Conservation (phyloP, 2,797 vertebrate genomes). For the Oryzias sinensis region DNA sequence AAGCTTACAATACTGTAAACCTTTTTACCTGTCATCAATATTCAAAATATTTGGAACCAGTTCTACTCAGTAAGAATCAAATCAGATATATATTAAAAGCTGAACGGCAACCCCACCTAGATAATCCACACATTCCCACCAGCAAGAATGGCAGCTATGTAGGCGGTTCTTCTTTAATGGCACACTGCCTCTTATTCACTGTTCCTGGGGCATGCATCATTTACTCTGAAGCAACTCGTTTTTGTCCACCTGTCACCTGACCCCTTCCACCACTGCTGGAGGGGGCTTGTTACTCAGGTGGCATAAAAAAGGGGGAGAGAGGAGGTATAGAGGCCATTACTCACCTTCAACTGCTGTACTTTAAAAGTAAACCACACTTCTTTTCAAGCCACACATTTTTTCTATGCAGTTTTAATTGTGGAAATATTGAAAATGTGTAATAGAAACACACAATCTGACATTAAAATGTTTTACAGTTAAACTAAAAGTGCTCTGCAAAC, state of each 20-base stretch:
- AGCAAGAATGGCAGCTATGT: constrained; percentile 72
- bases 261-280: constrained; percentile 58
- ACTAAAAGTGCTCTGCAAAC: too few species aligned
- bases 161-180: constrained; percentile 63
- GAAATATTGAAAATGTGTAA: too few species aligned
- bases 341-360: constrained; percentile 39
- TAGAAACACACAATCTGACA: too few species aligned
- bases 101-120: constrained; percentile 40
- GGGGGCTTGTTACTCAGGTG: constrained; percentile 63
- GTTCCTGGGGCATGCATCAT: constrained; percentile 71
- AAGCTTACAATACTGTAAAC: neutral
- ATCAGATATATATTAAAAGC: constrained; percentile 1
- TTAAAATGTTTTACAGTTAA: too few species aligned
- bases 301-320: constrained; percentile 19
- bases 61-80: too few species aligned
- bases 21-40: neutral
- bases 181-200: constrained; percentile 71
- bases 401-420: too few species aligned
- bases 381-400: too few species aligned
- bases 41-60: neutral
- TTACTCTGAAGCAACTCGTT: constrained; percentile 72
- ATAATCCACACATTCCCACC: constrained; percentile 52
- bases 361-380: constrained; percentile 4
- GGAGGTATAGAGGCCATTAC: constrained; percentile 47
- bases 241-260: constrained; percentile 79